Base-by-base conservation (phyloP, 35 echinoderm and acorn worm genomes). In the Apostichopus japonicus region DNA sequence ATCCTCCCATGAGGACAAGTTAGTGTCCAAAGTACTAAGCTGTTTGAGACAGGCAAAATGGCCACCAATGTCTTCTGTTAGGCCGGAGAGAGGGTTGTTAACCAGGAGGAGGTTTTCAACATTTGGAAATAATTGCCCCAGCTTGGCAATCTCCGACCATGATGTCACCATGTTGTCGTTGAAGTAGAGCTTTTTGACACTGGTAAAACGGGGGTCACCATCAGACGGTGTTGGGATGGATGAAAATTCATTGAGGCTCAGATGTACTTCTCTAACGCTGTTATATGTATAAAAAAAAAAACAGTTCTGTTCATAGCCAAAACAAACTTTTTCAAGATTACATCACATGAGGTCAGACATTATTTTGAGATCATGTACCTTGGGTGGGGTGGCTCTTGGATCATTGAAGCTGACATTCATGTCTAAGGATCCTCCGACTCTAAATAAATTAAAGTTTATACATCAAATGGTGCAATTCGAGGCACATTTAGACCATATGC, bases 21-120 rank as follows among this genome's bases (percentile, higher is more conserved):
- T 25, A 6, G 88, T 90, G 88, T 90, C 88, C 55, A 53, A 73
- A 77, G 77, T 90, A 77, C 67, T 56, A 5, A 90, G 88, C 8
- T 90, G 88, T 55, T 90, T 73, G 19, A 90, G 44, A 78, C 72
- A 16, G 16, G 65, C 6, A 55, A 91, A 91, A 21, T 77, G 53
- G 0, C 53, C 52, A 2, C 90, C 90, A n/a, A 91, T 25, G 21
- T 91, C 51, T 56, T 91, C 56, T 55, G 90, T 91, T 4, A 91
- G 77, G 9, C 61, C 76, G 0, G 71, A 77, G 15, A 91, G 90
- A 6, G n/a, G 52, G 17, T 91, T 91, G 13, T 79, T 79, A 33
- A 91, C 71, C 5, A 91, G 77, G 5, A 79, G 53, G 10, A 91
- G 77, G 21, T 54, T 78, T 79, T 56, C 15, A 4, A 91, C 27